phyloP scores from a whole-genome alignment of 2,113 vertebrate species.

The Philantomba maxwellii region DNA sequence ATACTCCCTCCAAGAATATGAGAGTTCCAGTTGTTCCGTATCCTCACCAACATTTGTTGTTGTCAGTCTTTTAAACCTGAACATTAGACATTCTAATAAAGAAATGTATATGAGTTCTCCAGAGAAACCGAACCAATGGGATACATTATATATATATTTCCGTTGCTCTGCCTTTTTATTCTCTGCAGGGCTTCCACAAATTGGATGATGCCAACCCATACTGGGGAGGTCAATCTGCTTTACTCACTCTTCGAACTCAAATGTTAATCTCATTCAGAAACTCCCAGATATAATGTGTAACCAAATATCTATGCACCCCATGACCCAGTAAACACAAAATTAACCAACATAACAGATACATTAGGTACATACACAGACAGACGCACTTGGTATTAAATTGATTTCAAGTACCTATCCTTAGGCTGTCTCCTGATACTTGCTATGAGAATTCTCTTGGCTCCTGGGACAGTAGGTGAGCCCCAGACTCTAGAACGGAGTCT shows the following conservation, averaged over 20 bases:
- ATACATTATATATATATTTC: neutral
- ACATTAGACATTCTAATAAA: conserved; percentile 5
- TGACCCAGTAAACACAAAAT: neutral
- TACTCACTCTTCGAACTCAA: neutral
- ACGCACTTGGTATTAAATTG: neutral
- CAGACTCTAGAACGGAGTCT: neutral
- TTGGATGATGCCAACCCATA: neutral
- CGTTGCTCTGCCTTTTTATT: neutral
- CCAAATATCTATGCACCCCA: neutral
- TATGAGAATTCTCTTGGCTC: neutral
- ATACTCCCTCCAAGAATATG: neutral
- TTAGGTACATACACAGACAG: neutral
- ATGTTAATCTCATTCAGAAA: neutral
- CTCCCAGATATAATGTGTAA: neutral
- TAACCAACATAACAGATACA: neutral
- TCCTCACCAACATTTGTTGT: neutral
- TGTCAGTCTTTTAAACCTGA: neutral
- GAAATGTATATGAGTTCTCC: neutral
- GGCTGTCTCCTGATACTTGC: neutral
- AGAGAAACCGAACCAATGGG: neutral
- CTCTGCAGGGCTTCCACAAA: neutral
- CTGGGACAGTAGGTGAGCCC: neutral
- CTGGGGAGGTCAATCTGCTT: neutral
- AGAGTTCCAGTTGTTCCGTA: neutral
- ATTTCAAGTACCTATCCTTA: neutral